phyloP scores from a whole-genome alignment of 1,140 invertebrate genomes.

The Pissodes strobi region DNA sequence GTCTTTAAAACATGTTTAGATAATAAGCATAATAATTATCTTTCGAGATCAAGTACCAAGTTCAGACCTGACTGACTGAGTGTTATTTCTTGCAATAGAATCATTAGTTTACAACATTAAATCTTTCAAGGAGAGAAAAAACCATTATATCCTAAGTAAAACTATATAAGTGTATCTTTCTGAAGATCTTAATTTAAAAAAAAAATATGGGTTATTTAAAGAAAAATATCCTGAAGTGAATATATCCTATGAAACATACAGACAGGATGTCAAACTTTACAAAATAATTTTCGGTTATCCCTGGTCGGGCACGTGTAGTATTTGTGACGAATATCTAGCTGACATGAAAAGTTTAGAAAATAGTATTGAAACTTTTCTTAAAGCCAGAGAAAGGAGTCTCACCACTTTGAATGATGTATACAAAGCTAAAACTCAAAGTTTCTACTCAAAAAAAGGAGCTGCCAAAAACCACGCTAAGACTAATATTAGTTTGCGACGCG shows the following conservation, averaged over 20 bases:
- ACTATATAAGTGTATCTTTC: too few species aligned
- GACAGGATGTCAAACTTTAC: slow-evolving; percentile 19
- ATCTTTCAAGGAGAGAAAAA: too few species aligned
- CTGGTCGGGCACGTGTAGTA: slow-evolving; percentile 12
- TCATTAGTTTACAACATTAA: too few species aligned
- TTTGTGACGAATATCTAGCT: slow-evolving; percentile 15
- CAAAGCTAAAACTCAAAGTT: slow-evolving; percentile 33
- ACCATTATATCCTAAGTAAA: too few species aligned
- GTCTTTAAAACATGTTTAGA: too few species aligned
- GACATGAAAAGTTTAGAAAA: slow-evolving; percentile 16
- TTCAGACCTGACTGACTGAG: too few species aligned
- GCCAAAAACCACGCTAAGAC: too few species aligned
- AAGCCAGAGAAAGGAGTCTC: background rate
- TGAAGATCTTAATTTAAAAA: slow-evolving; percentile 28
- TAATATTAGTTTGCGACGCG: too few species aligned
- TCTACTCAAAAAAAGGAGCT: slow-evolving; percentile 38
- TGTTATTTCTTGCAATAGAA: too few species aligned
- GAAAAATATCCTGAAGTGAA: slow-evolving; percentile 6
- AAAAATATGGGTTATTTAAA: slow-evolving; percentile 23
- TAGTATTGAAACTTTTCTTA: background rate
- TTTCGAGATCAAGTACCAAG: too few species aligned
- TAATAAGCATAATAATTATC: too few species aligned
- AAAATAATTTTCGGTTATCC: slow-evolving; percentile 33
- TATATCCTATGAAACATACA: slow-evolving; percentile 25
- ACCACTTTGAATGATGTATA: slow-evolving; percentile 17